Conservation (phyloP, 2,797 vertebrate genomes). For the Dipus sagitta region DNA sequence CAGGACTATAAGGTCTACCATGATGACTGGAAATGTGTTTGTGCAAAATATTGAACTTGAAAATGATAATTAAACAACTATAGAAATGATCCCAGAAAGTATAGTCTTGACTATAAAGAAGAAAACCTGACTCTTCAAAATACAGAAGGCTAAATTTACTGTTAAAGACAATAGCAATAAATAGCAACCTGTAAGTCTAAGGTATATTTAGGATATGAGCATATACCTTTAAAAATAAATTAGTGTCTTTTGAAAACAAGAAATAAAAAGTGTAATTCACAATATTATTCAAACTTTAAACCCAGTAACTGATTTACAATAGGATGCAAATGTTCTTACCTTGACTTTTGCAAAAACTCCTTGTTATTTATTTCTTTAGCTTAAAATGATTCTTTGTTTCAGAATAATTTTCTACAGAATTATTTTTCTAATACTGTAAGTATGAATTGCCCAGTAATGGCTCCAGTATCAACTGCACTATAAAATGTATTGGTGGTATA, state of each 20-base stretch:
- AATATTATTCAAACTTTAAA: conserved; percentile 58
- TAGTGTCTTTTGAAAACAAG: conserved; percentile 3
- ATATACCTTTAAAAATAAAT: conserved; percentile 34
- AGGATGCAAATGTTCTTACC: conserved; percentile 78
- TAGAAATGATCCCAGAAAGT: too few relatives aligned
- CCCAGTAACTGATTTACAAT: conserved; percentile 40
- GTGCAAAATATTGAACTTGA: conserved; percentile 63
- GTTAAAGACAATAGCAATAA: conserved; percentile 19
- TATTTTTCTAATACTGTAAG: conserved; percentile 50
- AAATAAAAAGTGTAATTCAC: conserved; percentile 8
- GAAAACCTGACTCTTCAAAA: conserved; percentile 41
- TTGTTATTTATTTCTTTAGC: conserved; percentile 61
- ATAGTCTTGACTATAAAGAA: conserved; percentile 17
- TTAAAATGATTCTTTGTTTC: conserved; percentile 58
- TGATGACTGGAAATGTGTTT: conserved; percentile 35
- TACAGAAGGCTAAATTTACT: conserved; percentile 42
- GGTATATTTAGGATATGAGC: conserved; percentile 15
- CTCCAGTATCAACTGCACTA: conserved; percentile 67
- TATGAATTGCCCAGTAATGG: conserved; percentile 63
- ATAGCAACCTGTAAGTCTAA: conserved; percentile 44
- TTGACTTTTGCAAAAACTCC: conserved; percentile 72
- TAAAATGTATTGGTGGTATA: conserved; percentile 66
- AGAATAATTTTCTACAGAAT: conserved; percentile 2
- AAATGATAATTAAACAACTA: not conserved
- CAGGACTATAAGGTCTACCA: conserved; percentile 52